Percentiles rank a stretch among this genome's conserved stretches.
Evolutionary conservation across 2,888 invertebrate genomes (phyloP).

Genomic region (Ethmia dodecea): DNA sequence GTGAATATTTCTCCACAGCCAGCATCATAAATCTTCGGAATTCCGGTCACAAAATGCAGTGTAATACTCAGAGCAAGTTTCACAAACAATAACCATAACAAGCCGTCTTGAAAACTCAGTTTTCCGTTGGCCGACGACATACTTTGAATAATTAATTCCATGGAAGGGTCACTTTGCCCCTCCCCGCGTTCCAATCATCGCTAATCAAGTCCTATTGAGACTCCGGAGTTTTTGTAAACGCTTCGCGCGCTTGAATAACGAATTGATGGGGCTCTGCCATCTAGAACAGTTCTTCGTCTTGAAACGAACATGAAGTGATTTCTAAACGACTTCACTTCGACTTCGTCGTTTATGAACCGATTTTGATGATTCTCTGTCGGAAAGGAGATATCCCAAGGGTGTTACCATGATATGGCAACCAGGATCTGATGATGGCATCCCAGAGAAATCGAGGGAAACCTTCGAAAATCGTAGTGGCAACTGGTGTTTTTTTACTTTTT

Average conservation of each 20-base stretch:
- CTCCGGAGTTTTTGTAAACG: constrained; percentile 34
- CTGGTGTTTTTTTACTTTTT: no score
- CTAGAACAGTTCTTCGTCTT: no score
- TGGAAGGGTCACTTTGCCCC: constrained; percentile 53
- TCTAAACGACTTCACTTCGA: no score
- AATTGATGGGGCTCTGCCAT: no score
- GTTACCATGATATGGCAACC: no score
- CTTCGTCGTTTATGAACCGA: no score
- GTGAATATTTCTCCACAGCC: neutral
- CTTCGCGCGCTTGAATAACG: constrained; percentile 19
- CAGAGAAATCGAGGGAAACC: no score
- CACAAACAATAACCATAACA: constrained; percentile 49
- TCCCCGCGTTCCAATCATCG: constrained; percentile 40
- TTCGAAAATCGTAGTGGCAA: no score
- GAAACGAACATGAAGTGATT: no score
- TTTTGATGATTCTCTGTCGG: no score
- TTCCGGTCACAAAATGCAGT: constrained; percentile 20
- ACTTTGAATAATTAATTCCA: constrained; percentile 69
- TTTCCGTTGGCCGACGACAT: constrained; percentile 40
- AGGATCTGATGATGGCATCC: no score
- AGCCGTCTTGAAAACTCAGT: constrained; percentile 33
- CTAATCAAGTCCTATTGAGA: constrained; percentile 67
- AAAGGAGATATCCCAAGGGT: no score
- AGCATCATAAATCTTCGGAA: constrained; percentile 6
- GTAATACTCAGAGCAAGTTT: constrained; percentile 15